Base-by-base conservation (phyloP, 37 sponge, comb jelly and placozoan species). In the Cliona cf. orientalis region DNA sequence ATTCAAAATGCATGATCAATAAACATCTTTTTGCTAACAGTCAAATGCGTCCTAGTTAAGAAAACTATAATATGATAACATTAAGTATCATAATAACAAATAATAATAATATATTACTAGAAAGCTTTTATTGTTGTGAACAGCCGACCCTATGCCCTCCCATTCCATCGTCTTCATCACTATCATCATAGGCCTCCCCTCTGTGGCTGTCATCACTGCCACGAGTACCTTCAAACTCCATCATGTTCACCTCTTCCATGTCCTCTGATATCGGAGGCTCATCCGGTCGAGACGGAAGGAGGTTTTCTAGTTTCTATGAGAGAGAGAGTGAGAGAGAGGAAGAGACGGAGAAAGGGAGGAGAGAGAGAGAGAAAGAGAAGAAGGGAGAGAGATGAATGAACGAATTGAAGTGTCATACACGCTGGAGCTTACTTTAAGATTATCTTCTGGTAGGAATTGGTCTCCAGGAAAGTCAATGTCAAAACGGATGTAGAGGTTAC, bases 401-500 rank as follows among this genome's bases (percentile, higher is more conserved):
- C 28, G 26, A 33, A 9, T 44, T 67, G 69, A 67, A 5, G 23
- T 35, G 21, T 34, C 25, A 70, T 6, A 28, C 35, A 22, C 9
- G 21, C 33, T 3, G 14, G 0, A 56, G 38, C 69, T 84, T 19
- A 89, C 88, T 70, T 79, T 34, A 29, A 88, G 36, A 0, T 43
- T 46, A 5, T 89, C 78, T 19, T 81, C 73, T 21, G 40, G 43
- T 17, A 78, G 68, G 55, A 80, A 89, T 3, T 46, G 42, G 64
- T 81, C 44, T 53, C 91, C 81, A 26, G 99, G 99, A 73, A 95
- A 98, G 41, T 81, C 76, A 36, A 98, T 72, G 39, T 83, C 77
- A 78, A 97, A 97, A 26, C 84, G 73, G 45, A 97, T 73, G 85
- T 95, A 95, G n/a, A 97, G 82, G 79, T 97, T 89, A 0, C 98